Base-by-base conservation (phyloP, 2,888 invertebrate genomes). In the Geotrupes spiniger region DNA sequence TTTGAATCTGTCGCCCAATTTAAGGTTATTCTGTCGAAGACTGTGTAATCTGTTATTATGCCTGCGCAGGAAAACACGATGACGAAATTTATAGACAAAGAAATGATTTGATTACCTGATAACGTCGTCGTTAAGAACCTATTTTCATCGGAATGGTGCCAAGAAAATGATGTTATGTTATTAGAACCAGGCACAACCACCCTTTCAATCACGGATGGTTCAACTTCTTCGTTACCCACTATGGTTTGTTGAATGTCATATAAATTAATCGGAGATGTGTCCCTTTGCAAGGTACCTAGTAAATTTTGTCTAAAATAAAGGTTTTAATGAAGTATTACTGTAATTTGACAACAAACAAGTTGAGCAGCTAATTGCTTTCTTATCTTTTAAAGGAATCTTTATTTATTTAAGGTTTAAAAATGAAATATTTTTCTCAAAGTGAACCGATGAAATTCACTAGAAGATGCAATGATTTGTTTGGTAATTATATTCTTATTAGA, bases 91-190 rank as follows among this genome's bases (percentile, higher is more conserved):
- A 10, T 26, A 15, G 11, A 26, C 8, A 27, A 10, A n/a, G 5
- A 38, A 28, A 36, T n/a, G 46, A 28, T 16, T 38, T 43, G 11
- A 37, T 47, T 60, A 79, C 81, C 81, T 37, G 76, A 74, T 1
- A 76, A 64, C n/a, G 80, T 75, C 38, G 87, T 81, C 0, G 85
- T 83, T 42, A 92, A 74, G 56, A 92, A 75, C 25, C 89, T 74
- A 63, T 89, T 89, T 69, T 87, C 87, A 63, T 91, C 85, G 2
- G 77, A 77, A 1, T 89, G 87, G 74, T 96, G 95, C 92, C 96
- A 96, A 26, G 87, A 83, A 71, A 92, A 89, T 51, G 91, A 86
- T 6, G 85, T 82, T 9, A 92, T 73, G 33, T 70, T 71, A 38
- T 71, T 74, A 14, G 14, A 12, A 14, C 15, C 8, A 40, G 78